phyloP scores from a whole-genome alignment of 2,888 invertebrate genomes.

The Zaprionus lineosus region DNA sequence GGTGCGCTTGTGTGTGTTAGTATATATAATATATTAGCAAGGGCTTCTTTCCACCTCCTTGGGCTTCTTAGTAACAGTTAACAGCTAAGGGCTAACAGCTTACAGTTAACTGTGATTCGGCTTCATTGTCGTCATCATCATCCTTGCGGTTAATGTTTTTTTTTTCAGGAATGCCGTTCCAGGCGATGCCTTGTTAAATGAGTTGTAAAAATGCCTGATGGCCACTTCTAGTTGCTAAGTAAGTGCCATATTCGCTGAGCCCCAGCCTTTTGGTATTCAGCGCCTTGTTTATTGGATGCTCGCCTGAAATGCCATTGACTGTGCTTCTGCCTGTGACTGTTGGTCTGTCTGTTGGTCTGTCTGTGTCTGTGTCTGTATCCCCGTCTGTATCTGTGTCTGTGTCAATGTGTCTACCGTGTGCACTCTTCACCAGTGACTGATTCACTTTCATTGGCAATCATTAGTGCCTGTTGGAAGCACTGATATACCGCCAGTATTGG shows the following conservation, averaged over 20 bases:
- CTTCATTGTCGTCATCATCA: slow-evolving; percentile 48
- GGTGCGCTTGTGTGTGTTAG: neutral
- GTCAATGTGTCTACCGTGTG: no score
- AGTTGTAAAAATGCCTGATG: slow-evolving; percentile 71
- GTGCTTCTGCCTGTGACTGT: no score
- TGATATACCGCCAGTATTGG: no score
- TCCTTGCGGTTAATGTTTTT: slow-evolving; percentile 49
- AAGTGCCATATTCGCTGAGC: slow-evolving; percentile 8
- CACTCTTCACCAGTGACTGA: no score
- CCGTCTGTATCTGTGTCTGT: no score
- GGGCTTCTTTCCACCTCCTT: no score
- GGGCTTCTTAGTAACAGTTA: no score
- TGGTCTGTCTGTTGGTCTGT: no score
- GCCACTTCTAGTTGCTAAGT: slow-evolving; percentile 45
- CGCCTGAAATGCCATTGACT: slow-evolving; percentile 17
- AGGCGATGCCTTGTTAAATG: slow-evolving; percentile 69
- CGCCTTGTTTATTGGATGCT: slow-evolving; percentile 18
- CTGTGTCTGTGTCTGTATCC: no score
- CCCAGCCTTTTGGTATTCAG: slow-evolving; percentile 1
- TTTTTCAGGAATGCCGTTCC: slow-evolving; percentile 4
- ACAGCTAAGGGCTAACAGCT: no score
- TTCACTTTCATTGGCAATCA: slow-evolving; percentile 22
- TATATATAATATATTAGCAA: no score
- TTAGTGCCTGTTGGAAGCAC: slow-evolving; percentile 13
- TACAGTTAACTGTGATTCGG: no score